A percentile compares a stretch with the other conserved stretches of the same genome.
Conservation (phyloP, 1,140 invertebrate species). For the Aphelenchoides avenae region DNA sequence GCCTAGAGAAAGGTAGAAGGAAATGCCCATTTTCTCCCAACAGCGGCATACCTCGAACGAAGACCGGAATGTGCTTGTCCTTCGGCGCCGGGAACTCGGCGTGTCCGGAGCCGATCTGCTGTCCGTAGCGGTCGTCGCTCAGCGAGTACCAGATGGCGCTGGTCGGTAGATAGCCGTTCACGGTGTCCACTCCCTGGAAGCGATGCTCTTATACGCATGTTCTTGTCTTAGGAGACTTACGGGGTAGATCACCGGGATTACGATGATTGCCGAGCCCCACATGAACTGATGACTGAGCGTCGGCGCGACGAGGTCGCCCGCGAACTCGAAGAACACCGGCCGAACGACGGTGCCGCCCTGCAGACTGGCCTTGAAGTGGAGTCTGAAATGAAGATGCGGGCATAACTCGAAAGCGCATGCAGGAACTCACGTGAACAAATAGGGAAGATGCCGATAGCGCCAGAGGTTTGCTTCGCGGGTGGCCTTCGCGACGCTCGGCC, state of each 20-base stretch:
- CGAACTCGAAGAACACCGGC: slow-evolving; percentile 55
- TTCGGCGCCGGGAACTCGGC: too few species aligned
- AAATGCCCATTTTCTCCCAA: too few species aligned
- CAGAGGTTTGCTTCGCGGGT: slow-evolving; percentile 55
- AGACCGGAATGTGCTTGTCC: too few species aligned
- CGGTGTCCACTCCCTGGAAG: slow-evolving; percentile 25
- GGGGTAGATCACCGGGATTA: slow-evolving; percentile 29
- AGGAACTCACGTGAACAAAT: slow-evolving; percentile 53
- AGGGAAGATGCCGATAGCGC: slow-evolving; percentile 55
- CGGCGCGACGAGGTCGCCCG: slow-evolving; percentile 26
- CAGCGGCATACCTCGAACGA: too few species aligned
- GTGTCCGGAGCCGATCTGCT: too few species aligned
- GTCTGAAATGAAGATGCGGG: too few species aligned
- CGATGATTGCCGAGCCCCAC: slow-evolving; percentile 41
- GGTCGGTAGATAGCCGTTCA: slow-evolving; percentile 42
- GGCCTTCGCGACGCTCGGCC: slow-evolving; percentile 54
- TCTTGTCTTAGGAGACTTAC: slow-evolving; percentile 1
- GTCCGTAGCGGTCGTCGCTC: too few species aligned
- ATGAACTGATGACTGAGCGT: slow-evolving; percentile 46
- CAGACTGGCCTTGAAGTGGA: slow-evolving; percentile 37
- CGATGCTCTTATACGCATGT: slow-evolving; percentile 6
- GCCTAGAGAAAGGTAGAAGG: too few species aligned
- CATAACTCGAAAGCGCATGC: too few species aligned
- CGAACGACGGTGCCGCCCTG: slow-evolving; percentile 52
- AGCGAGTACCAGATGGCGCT: slow-evolving; percentile 49